Conservation (phyloP, 2,113 vertebrate genomes). For the Tringa solitaria region DNA sequence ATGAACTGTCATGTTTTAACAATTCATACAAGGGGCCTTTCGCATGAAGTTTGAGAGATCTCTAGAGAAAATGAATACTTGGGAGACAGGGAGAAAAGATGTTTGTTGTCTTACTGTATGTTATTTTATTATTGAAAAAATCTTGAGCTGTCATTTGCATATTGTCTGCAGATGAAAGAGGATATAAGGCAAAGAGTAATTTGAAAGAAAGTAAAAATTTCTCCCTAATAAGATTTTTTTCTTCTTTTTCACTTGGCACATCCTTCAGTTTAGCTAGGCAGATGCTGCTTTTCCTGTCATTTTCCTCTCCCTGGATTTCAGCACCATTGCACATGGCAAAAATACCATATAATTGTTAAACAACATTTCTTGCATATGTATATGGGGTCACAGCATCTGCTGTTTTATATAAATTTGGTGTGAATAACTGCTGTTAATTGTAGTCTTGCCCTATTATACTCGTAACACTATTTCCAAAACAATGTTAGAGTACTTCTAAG, state of each 20-base stretch:
- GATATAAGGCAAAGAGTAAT: neutral
- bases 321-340: neutral
- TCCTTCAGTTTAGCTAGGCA: neutral
- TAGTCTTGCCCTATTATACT: neutral
- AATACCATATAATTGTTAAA: neutral
- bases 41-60: neutral
- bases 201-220: neutral
- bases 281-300: neutral
- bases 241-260: neutral
- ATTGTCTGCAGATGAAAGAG: slow-evolving; percentile 16
- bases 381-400: neutral
- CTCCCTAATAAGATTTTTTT: neutral
- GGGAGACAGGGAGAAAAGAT: neutral
- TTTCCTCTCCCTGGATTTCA: neutral
- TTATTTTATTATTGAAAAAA: slow-evolving; percentile 43
- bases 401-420: neutral
- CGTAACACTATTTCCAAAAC: neutral
- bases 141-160: slow-evolving; percentile 5
- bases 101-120: slow-evolving; percentile 4
- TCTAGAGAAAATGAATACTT: slow-evolving; percentile 34
- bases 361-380: neutral
- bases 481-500: neutral
- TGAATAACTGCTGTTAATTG: neutral
- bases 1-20: slow-evolving; percentile 52
- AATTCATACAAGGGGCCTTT: neutral